Conservation (phyloP, 1,140 invertebrate species). For the Cataglyphis hispanica region DNA sequence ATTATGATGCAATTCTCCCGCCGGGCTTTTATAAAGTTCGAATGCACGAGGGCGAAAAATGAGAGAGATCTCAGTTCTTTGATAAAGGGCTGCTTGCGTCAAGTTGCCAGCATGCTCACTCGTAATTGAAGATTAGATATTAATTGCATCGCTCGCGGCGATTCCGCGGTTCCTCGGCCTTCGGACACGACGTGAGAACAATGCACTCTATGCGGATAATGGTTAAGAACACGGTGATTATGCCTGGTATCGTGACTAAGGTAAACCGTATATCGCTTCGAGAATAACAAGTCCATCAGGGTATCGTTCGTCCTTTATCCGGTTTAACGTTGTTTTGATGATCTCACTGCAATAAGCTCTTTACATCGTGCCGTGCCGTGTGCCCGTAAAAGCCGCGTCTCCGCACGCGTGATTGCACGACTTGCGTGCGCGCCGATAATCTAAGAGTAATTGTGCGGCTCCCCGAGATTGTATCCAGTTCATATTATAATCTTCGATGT, state of each 20-base stretch:
- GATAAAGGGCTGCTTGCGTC: slow-evolving; percentile 39
- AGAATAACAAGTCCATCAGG: slow-evolving; percentile 49
- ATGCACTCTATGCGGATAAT: slow-evolving; percentile 44
- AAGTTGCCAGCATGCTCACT: slow-evolving; percentile 34
- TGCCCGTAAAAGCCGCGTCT: slow-evolving; percentile 22
- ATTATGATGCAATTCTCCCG: slow-evolving; percentile 46
- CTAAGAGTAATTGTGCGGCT: slow-evolving; percentile 18
- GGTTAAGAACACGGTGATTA: slow-evolving; percentile 44
- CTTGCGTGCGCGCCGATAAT: slow-evolving; percentile 22
- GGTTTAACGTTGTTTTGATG: slow-evolving; percentile 47
- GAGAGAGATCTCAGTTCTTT: slow-evolving; percentile 15
- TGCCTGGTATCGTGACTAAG: slow-evolving; percentile 40
- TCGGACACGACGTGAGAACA: slow-evolving; percentile 44
- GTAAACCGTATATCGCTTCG: slow-evolving; percentile 26
- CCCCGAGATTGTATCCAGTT: slow-evolving; percentile 9
- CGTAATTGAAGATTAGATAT: slow-evolving; percentile 61
- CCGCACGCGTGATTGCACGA: slow-evolving; percentile 11
- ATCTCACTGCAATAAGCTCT: slow-evolving; percentile 26
- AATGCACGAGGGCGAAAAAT: slow-evolving; percentile 42
- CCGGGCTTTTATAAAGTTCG: neutral
- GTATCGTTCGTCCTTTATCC: slow-evolving; percentile 41
- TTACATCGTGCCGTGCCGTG: slow-evolving; percentile 18
- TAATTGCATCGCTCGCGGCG: slow-evolving; percentile 52
- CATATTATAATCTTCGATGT: slow-evolving; percentile 37
- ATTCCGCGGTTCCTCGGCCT: slow-evolving; percentile 55